Evolutionary conservation across 35 echinoderm and acorn worm species (phyloP).

Genomic region (Diadema setosum): DNA sequence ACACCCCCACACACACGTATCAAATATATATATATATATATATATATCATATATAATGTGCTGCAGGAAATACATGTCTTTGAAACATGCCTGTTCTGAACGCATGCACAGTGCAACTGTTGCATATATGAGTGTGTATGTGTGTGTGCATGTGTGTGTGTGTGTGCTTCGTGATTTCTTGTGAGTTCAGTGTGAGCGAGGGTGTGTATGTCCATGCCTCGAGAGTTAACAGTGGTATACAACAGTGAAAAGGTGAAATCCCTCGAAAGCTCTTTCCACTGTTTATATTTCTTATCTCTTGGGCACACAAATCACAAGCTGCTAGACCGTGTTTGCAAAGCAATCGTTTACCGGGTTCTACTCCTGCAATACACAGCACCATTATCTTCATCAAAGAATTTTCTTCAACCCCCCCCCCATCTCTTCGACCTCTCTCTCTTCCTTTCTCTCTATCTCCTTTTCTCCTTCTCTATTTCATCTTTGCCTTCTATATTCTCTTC

Average conservation of each 20-base stretch:
- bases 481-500: too few species aligned
- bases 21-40: too few species aligned
- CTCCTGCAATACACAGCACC: background rate
- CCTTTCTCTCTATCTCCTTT: background rate
- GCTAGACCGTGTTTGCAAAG: background rate
- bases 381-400: background rate
- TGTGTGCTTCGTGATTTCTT: too few species aligned
- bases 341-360: background rate
- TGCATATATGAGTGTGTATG: too few species aligned
- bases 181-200: too few species aligned
- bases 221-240: background rate
- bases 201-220: too few species aligned
- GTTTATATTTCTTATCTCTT: background rate
- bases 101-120: too few species aligned
- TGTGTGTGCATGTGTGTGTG: too few species aligned
- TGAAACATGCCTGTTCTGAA: too few species aligned
- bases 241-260: background rate
- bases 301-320: background rate
- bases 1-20: too few species aligned
- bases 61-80: too few species aligned
- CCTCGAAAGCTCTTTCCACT: background rate
- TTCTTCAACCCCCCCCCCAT: background rate
- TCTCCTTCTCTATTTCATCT: background rate
- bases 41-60: too few species aligned
- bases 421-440: background rate